Evolutionary conservation across 2,888 invertebrate species (phyloP).

Genomic region (Lamellibrachia satsuma): DNA sequence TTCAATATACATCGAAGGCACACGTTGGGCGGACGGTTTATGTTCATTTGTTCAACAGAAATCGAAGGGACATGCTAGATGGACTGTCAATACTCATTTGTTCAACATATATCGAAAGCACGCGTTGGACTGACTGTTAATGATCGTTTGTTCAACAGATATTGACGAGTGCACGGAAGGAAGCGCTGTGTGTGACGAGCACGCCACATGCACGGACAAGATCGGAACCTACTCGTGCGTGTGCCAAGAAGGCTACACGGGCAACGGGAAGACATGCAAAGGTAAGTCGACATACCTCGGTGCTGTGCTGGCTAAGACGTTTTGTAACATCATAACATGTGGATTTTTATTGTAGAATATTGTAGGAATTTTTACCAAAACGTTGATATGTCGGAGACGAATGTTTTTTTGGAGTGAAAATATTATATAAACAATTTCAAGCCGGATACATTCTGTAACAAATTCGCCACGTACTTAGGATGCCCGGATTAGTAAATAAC

Average conservation of each 20-base stretch:
- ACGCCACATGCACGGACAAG: conserved; percentile 27
- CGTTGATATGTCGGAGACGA: neutral
- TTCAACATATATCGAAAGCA: conserved; percentile 20
- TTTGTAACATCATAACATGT: neutral
- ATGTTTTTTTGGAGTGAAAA: no score
- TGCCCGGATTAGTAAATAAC: no score
- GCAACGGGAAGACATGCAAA: conserved; percentile 42
- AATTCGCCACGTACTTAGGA: no score
- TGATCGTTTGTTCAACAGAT: conserved; percentile 23
- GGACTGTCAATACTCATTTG: no score
- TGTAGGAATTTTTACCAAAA: neutral
- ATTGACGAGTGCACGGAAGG: conserved; percentile 30
- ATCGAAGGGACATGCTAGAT: no score
- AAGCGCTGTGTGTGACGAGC: conserved; percentile 20
- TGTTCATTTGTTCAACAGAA: no score
- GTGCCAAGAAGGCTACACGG: conserved; percentile 30
- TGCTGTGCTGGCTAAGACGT: neutral
- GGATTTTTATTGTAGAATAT: neutral
- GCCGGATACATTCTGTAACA: no score
- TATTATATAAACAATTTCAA: no score
- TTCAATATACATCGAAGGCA: no score
- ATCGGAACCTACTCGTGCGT: conserved; percentile 29
- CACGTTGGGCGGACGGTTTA: no score
- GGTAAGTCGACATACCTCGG: conserved; percentile 42
- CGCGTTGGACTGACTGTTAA: no score